A percentile compares a stretch with the other conserved stretches of the same genome.
Conservation (phyloP, 2,797 vertebrate genomes). For the Prionace glauca region DNA sequence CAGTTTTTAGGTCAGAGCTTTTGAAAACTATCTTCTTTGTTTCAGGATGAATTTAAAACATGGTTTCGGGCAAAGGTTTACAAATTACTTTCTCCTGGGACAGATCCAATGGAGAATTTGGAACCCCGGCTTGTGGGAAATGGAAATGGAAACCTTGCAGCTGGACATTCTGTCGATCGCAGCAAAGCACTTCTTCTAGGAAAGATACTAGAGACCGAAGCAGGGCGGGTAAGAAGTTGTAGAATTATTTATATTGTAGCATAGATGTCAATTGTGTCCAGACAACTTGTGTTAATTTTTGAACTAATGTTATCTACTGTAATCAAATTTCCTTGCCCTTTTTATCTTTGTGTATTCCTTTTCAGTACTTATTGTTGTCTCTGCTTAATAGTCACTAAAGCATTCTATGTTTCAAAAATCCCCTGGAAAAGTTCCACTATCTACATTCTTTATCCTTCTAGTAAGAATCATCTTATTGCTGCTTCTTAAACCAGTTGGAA, state of each 20-base stretch:
- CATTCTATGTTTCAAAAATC: not conserved
- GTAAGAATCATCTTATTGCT: not conserved
- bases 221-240: not conserved
- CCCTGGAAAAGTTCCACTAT: not conserved
- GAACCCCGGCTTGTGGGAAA: constrained; percentile 59
- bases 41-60: constrained; percentile 85
- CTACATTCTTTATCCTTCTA: not conserved
- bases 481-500: not conserved
- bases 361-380: not conserved
- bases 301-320: not conserved
- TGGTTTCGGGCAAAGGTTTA: constrained; percentile 93
- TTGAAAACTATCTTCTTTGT: not conserved
- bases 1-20: not conserved
- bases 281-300: not conserved
- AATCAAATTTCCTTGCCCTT: not conserved
- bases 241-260: not conserved
- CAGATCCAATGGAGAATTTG: constrained; percentile 67
- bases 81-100: constrained; percentile 73
- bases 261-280: not conserved
- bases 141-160: constrained; percentile 58
- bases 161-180: constrained; percentile 61
- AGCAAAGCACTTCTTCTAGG: constrained; percentile 51
- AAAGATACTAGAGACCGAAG: not conserved
- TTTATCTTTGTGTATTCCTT: not conserved
- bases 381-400: not conserved